Evolutionary conservation across 2,797 vertebrate species (phyloP).

Genomic region (Silurus lanzhouensis): DNA sequence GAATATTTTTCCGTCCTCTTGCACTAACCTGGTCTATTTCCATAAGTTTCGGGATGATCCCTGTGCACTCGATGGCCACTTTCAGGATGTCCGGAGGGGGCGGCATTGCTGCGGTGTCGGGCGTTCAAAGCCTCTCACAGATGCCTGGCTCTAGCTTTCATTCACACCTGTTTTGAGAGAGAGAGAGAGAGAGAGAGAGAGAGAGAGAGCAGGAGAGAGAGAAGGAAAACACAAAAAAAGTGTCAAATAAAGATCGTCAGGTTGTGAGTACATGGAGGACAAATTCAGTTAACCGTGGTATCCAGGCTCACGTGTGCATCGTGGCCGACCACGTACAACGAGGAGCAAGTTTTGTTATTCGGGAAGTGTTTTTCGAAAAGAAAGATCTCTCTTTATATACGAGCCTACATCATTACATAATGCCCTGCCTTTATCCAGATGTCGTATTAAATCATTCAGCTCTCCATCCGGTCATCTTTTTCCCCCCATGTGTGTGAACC

Average conservation of each 20-base stretch:
- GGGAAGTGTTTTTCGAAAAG: not conserved
- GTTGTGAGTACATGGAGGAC: not conserved
- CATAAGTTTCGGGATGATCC: slow-evolving; percentile 94
- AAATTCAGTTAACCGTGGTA: not conserved
- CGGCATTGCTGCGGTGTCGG: slow-evolving; percentile 80
- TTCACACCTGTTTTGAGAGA: slow-evolving; percentile 76
- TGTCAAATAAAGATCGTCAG: not conserved
- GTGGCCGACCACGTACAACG: not conserved
- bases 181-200: too few relatives aligned
- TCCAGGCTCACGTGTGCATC: not conserved
- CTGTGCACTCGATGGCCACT: slow-evolving; percentile 98
- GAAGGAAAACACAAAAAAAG: not conserved
- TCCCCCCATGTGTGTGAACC: slow-evolving; percentile 53
- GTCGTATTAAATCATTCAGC: slow-evolving; percentile 59
- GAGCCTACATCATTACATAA: not conserved
- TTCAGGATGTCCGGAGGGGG: slow-evolving; percentile 94
- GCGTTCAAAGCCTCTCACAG: slow-evolving; percentile 68
- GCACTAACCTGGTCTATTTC: slow-evolving; percentile 95
- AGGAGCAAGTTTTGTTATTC: not conserved
- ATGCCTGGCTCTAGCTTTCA: slow-evolving; percentile 69
- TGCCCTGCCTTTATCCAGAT: not conserved
- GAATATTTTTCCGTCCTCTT: not conserved
- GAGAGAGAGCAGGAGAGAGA: not conserved
- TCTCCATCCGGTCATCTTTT: slow-evolving; percentile 25
- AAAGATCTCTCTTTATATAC: too few relatives aligned